Evolutionary conservation across 2,113 vertebrate species (phyloP).

Genomic region (Myotis lucifugus): DNA sequence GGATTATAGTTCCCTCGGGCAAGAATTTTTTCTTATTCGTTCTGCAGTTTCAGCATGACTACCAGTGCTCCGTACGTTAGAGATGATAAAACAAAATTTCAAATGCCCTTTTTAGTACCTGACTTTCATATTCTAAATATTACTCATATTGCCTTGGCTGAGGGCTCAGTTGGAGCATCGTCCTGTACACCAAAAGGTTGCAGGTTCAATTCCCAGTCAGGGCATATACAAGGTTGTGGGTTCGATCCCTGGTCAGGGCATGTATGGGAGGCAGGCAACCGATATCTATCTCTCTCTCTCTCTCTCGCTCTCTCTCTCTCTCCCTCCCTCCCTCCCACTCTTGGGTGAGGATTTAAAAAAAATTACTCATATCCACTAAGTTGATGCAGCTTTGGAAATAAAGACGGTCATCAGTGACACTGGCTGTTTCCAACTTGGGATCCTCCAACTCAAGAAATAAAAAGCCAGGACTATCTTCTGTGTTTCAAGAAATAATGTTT

Average conservation of each 20-base stretch:
- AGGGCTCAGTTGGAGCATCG: background rate
- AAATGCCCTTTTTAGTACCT: background rate
- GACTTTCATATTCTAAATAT: conserved; percentile 31
- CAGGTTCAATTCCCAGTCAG: background rate
- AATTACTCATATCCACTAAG: background rate
- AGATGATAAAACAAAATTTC: conserved; percentile 28
- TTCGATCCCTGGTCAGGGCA: background rate
- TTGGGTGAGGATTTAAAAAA: background rate
- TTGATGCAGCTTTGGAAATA: background rate
- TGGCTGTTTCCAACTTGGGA: background rate
- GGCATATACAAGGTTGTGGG: background rate
- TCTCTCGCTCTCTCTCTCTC: too few relatives aligned
- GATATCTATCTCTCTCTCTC: background rate
- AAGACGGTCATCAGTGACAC: background rate
- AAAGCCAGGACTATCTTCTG: background rate
- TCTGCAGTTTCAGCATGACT: conserved; percentile 59
- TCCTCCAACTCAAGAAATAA: background rate
- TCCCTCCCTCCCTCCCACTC: background rate
- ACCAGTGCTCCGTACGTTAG: background rate
- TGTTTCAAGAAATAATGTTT: background rate
- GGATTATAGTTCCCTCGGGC: background rate
- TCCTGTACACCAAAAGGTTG: background rate
- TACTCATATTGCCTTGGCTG: background rate
- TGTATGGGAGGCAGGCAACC: background rate
- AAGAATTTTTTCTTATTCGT: conserved; percentile 45